Evolutionary conservation across 2,113 vertebrate genomes (phyloP), one percentile per base, ranked within the genome.

Genomic region (Numenius arquata): DNA sequence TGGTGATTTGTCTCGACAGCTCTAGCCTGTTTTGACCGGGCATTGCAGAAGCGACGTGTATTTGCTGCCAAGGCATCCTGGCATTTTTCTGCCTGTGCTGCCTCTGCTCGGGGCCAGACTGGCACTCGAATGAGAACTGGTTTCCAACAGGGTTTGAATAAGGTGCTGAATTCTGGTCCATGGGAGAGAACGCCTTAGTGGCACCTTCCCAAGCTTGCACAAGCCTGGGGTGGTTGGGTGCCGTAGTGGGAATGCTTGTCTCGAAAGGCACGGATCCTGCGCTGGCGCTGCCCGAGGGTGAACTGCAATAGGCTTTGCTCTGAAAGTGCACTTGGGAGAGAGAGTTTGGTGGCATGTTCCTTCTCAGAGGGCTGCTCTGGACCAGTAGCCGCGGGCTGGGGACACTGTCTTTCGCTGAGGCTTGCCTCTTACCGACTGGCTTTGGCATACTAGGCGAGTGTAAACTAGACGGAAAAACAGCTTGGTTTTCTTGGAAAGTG

Each of bases 1-100:
- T 98, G 90, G 95, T 98, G 78, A 98, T 96, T 94, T 96, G 98
- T 88, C 98, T 98, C 3, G 98, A 97, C 91, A 99, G 94, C 88
- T 99, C 98, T 15, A 98, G 97, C 92, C 96, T 96, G 93, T 97
- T 98, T 96, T 98, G 98, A 92, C 88, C 85, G 3, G 98, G 97
- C 96, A 98, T 29, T 6, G 98, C 77, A 22, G 98, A 83, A 66
- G 97, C 23, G 92, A 98, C 97, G 74, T 98, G 98, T 59, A 98
- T 98, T 53, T 99, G 99, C 94, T 99, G 98, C 99, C 99, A 99
- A 79, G 98, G 95, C 93, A 99, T 93, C 53, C 98, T 97, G 95
- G 97, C 94, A 62, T 97, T 98, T 91, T 98, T 99, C 79, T 98
- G 98, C 53, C 97, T 83, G 89, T 98, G 93, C 85, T 98, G 98